Conservation (phyloP, 2,113 vertebrate genomes). For the Oryzias celebensis region DNA sequence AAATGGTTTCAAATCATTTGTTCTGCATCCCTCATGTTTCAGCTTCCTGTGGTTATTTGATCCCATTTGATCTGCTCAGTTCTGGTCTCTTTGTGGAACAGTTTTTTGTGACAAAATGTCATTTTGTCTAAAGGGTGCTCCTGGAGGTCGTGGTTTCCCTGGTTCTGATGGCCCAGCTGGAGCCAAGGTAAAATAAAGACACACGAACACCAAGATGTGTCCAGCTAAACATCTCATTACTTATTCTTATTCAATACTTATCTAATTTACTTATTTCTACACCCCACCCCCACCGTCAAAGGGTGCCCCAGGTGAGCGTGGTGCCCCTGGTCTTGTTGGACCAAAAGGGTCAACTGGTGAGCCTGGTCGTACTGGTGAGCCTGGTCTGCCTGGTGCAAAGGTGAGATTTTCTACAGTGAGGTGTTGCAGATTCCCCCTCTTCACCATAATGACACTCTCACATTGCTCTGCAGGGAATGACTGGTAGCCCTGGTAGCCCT, state of each 20-base stretch:
- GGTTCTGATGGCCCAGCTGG: slow-evolving; percentile 89
- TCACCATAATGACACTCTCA: not conserved
- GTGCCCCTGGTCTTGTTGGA: slow-evolving; percentile 84
- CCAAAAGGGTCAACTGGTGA: slow-evolving; percentile 93
- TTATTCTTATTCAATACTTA: not conserved
- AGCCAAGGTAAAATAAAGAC: slow-evolving; percentile 82
- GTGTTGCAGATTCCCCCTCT: not conserved
- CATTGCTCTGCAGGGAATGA: slow-evolving; percentile 86
- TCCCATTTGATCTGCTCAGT: too few relatives aligned
- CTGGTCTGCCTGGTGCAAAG: slow-evolving; percentile 94
- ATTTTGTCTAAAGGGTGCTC: slow-evolving; percentile 80
- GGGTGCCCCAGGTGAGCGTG: slow-evolving; percentile 92
- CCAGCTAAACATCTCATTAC: not conserved
- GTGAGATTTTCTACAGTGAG: slow-evolving; percentile 66
- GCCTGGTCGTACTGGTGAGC: slow-evolving; percentile 91
- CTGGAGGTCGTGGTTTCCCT: slow-evolving; percentile 95
- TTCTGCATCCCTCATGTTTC: too few relatives aligned
- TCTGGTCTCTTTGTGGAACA: too few relatives aligned
- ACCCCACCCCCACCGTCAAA: slow-evolving; percentile 40
- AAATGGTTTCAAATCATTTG: too few relatives aligned
- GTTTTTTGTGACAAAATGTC: too few relatives aligned
- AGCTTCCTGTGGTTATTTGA: too few relatives aligned
- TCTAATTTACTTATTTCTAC: not conserved
- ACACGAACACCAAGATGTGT: not conserved
- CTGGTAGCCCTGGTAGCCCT: slow-evolving; percentile 96